Conservation (phyloP, 2,888 invertebrate genomes). For the Alsophila aescularia region DNA sequence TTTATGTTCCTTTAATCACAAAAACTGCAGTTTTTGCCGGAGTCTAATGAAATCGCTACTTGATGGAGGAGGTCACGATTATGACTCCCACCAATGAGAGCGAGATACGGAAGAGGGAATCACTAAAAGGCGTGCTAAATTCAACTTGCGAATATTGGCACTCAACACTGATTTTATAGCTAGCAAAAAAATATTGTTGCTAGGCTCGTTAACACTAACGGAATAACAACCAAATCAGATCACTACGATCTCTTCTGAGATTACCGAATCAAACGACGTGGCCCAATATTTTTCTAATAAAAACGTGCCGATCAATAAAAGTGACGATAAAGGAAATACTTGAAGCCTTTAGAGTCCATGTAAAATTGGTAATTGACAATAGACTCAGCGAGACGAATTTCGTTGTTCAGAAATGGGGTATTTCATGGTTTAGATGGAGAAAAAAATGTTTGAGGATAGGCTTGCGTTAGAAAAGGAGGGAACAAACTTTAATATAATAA, state of each 20-base stretch:
- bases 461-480: not conserved
- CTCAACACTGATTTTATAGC: not conserved
- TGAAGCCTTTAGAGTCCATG: slow-evolving; percentile 47
- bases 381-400: slow-evolving; percentile 43
- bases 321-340: slow-evolving; percentile 40
- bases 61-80: no score
- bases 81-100: no score
- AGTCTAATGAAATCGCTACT: no score
- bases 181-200: not conserved
- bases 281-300: slow-evolving; percentile 36
- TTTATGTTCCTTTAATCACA: no score
- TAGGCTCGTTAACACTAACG: not conserved
- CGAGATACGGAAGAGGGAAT: not conserved
- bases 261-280: slow-evolving; percentile 10
- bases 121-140: not conserved
- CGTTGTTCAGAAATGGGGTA: slow-evolving; percentile 46
- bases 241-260: slow-evolving; percentile 4
- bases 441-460: slow-evolving; percentile 26
- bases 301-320: slow-evolving; percentile 35
- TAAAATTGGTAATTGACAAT: slow-evolving; percentile 55
- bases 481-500: no score
- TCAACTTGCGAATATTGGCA: slow-evolving; percentile 2
- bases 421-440: slow-evolving; percentile 37
- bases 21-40: no score
- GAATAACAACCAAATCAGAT: slow-evolving; percentile 3